Percentiles rank a stretch among this genome's conserved stretches.
Conservation (phyloP, 2,888 invertebrate genomes). For the Ochlodes sylvanus region DNA sequence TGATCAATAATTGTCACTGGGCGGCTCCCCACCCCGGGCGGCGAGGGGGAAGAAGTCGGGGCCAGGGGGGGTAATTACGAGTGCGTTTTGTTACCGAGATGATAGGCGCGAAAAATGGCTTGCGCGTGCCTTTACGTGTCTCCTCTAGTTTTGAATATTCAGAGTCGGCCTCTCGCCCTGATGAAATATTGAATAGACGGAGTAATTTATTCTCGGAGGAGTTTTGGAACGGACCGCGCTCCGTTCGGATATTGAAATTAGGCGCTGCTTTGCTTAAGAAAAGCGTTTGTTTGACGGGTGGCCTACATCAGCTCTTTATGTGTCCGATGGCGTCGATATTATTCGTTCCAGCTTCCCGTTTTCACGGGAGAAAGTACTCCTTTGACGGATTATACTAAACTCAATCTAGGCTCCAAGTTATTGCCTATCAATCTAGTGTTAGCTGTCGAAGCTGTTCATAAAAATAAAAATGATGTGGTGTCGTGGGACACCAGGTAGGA, state of each 20-base stretch:
- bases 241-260: constrained; percentile 84
- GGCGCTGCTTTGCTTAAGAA: constrained; percentile 81
- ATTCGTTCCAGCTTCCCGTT: constrained; percentile 47
- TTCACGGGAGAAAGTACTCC: constrained; percentile 39
- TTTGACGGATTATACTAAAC: constrained; percentile 24
- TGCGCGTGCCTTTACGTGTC: constrained; percentile 85
- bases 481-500: too few species aligned
- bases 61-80: constrained; percentile 79
- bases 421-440: neutral
- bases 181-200: constrained; percentile 84
- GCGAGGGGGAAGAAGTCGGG: constrained; percentile 52
- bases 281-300: constrained; percentile 77
- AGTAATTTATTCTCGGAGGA: constrained; percentile 83
- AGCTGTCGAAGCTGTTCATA: neutral
- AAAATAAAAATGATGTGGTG: too few species aligned
- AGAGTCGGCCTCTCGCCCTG: constrained; percentile 79
- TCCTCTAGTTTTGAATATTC: constrained; percentile 84
- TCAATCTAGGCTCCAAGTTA: constrained; percentile 13
- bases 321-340: constrained; percentile 47
- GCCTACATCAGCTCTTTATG: constrained; percentile 54
- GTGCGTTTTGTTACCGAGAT: constrained; percentile 86
- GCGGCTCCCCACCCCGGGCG: constrained; percentile 70
- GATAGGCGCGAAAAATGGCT: constrained; percentile 85
- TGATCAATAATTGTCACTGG: constrained; percentile 89
- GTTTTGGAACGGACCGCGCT: constrained; percentile 78